A percentile compares a stretch with the other conserved stretches of the same genome.
These are phyloP conservation scores for Perca fluviatilis DNA, from an alignment of 2,113 vertebrate genomes.

Conservation along the genomic window DNA sequence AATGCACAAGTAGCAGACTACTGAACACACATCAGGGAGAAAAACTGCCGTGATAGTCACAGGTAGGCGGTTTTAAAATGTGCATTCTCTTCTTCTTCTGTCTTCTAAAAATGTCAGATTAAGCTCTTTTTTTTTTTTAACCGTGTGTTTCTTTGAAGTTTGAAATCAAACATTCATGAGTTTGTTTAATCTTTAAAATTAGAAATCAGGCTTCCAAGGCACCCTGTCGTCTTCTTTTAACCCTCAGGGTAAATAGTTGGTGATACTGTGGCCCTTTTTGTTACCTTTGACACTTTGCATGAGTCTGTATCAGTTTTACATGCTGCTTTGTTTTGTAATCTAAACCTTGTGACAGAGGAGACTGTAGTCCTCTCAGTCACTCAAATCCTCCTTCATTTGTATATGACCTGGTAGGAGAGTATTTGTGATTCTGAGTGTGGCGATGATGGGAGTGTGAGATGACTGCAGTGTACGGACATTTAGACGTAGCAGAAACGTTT, in stretches of 20 bases:
- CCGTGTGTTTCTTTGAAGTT: not conserved
- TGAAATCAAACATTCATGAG: not conserved
- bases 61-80: slow-evolving; percentile 49
- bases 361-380: not conserved
- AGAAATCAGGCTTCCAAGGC: not conserved
- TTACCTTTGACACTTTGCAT: slow-evolving; percentile 31
- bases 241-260: too few relatives aligned
- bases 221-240: not conserved
- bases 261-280: too few relatives aligned
- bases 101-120: not conserved
- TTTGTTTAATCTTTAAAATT: not conserved
- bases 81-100: too few relatives aligned
- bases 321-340: slow-evolving; percentile 62
- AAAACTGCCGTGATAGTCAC: not conserved
- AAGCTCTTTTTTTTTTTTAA: not conserved
- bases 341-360: not conserved
- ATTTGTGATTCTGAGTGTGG: not conserved
- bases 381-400: slow-evolving; percentile 19
- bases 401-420: not conserved
- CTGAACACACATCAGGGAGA: slow-evolving; percentile 1
- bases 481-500: not conserved
- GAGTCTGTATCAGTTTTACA: slow-evolving; percentile 42
- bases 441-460: not conserved
- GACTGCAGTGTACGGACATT: not conserved
- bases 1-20: not conserved